These are phyloP conservation scores for Notamacropus eugenii DNA, from an alignment of 2,797 vertebrate genomes.

Conservation along the genomic window DNA sequence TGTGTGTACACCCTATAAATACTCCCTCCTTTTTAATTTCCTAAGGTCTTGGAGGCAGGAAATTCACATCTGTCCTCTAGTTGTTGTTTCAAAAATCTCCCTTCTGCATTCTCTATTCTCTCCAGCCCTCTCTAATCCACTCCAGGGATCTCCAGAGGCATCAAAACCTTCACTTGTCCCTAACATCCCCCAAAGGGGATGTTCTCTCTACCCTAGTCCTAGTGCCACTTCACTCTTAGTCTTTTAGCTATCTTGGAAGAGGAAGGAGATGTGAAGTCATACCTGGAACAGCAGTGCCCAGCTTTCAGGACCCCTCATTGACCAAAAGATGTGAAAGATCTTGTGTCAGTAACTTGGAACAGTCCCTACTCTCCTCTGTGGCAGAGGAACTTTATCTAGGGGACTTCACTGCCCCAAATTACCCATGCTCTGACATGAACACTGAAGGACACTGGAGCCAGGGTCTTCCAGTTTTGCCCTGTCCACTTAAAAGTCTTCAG, in stretches of 20 bases:
- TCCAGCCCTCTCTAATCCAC: neutral
- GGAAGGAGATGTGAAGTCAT: neutral
- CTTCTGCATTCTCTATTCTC: neutral
- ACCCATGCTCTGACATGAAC: too few species aligned
- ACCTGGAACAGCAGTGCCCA: neutral
- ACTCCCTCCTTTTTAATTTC: neutral
- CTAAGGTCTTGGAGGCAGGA: neutral
- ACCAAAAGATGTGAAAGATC: neutral
- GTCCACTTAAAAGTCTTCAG: too few species aligned
- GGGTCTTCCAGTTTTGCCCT: too few species aligned
- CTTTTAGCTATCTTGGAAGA: neutral
- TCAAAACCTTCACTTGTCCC: neutral
- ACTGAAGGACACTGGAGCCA: too few species aligned
- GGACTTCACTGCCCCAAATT: too few species aligned
- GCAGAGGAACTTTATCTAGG: too few species aligned
- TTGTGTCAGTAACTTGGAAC: neutral
- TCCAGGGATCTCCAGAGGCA: neutral
- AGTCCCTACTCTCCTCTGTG: too few species aligned
- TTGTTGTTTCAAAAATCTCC: neutral
- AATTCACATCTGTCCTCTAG: neutral
- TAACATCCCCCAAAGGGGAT: neutral
- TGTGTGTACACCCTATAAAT: neutral
- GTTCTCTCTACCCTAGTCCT: neutral
- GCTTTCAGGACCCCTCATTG: neutral
- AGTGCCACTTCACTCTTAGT: neutral